Evolutionary conservation across 2,888 invertebrate species (phyloP).

Genomic region (Melanargia galathea): DNA sequence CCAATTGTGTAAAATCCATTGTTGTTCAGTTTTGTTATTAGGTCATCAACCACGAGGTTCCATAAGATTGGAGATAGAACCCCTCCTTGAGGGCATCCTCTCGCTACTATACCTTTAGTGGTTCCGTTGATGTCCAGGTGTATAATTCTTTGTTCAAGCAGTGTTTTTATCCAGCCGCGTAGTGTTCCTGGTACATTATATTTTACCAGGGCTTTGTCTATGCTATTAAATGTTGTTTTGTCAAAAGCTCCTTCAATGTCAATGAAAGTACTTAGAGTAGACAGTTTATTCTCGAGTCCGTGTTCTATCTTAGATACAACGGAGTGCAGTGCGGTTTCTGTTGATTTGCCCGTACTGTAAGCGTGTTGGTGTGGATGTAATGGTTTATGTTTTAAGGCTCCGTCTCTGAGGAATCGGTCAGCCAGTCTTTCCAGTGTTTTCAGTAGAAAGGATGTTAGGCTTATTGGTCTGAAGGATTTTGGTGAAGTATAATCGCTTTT

Average conservation of each 20-base stretch:
- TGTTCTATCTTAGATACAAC: too few species aligned
- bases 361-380: neutral
- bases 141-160: too few species aligned
- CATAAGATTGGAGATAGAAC: neutral
- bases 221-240: neutral
- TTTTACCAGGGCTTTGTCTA: neutral
- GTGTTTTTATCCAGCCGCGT: neutral
- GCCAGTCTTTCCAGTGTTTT: too few species aligned
- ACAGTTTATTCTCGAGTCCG: neutral
- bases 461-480: too few species aligned
- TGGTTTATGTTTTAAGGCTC: too few species aligned
- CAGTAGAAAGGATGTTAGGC: too few species aligned
- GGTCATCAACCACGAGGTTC: neutral
- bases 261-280: too few species aligned
- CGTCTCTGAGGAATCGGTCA: too few species aligned
- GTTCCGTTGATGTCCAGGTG: too few species aligned
- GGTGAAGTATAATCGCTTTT: too few species aligned
- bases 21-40: neutral
- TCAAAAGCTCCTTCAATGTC: neutral
- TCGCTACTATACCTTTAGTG: neutral
- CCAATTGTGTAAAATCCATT: neutral
- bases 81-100: neutral
- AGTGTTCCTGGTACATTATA: neutral
- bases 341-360: neutral
- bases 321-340: neutral